phyloP scores from a whole-genome alignment of 2,888 invertebrate species.

The Disparrhopalites patrizii region DNA sequence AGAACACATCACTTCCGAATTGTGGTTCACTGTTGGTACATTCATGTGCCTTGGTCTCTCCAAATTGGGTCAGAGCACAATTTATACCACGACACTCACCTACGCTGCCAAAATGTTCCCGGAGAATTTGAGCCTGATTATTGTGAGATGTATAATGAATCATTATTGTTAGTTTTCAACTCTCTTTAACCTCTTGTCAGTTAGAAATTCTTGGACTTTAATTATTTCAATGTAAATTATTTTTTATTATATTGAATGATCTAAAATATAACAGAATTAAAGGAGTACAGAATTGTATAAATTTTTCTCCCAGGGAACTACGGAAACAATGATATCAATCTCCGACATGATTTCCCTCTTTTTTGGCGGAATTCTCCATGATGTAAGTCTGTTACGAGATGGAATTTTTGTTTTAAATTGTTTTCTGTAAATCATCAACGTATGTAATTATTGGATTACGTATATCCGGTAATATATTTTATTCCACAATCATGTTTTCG shows the following conservation, averaged over 20 bases:
- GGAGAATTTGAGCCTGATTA: constrained; percentile 1
- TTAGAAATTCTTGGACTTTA: no score
- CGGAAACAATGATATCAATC: neutral
- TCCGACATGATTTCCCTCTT: neutral
- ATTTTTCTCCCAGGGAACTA: neutral
- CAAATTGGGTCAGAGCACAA: neutral
- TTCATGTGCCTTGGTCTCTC: neutral
- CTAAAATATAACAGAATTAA: neutral
- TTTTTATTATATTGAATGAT: no score
- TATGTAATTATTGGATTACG: no score
- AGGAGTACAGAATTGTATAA: neutral
- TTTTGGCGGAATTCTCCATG: neutral
- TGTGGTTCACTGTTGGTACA: neutral
- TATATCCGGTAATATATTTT: neutral
- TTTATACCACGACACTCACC: neutral
- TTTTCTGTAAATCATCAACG: no score
- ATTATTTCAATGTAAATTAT: no score
- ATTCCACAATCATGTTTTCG: neutral
- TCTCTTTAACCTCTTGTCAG: no score
- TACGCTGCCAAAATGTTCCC: constrained; percentile 1
- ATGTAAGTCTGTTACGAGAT: neutral
- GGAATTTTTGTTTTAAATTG: neutral
- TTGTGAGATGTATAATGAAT: neutral
- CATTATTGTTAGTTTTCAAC: no score
- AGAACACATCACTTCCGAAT: neutral